Evolutionary conservation across 2,113 vertebrate genomes (phyloP).

Genomic region (Rafetus swinhoei): DNA sequence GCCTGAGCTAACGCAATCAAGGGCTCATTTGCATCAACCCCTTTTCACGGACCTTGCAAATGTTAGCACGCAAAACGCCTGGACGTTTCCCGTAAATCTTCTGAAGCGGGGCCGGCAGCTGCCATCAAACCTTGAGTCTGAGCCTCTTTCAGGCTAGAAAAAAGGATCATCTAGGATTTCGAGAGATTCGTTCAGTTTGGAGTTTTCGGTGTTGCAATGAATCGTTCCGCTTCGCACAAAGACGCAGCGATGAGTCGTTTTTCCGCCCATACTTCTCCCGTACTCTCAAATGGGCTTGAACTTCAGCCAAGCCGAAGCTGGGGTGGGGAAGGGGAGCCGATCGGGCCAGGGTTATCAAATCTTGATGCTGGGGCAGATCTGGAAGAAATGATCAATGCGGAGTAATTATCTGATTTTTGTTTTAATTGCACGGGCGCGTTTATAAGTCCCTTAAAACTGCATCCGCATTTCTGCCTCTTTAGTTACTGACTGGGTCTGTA

Average conservation of each 20-base stretch:
- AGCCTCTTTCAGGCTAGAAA: constrained; percentile 20
- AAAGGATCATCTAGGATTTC: neutral
- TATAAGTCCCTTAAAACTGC: too few relatives aligned
- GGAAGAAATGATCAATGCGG: neutral
- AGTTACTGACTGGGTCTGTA: neutral
- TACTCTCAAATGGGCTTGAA: too few relatives aligned
- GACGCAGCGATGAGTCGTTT: too few relatives aligned
- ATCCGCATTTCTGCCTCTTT: too few relatives aligned
- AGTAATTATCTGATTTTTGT: neutral
- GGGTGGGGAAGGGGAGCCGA: too few relatives aligned
- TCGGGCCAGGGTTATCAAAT: neutral
- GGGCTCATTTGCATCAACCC: fast-evolving
- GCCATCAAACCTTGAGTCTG: neutral
- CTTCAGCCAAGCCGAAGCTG: too few relatives aligned
- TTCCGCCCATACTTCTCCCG: neutral
- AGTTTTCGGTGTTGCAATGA: neutral
- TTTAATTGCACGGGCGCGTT: too few relatives aligned
- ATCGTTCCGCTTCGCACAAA: neutral
- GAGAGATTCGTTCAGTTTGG: neutral
- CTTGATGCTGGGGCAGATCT: neutral
- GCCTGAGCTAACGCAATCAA: neutral
- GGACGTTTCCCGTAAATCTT: neutral
- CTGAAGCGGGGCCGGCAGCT: neutral
- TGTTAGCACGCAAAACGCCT: fast-evolving
- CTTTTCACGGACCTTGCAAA: fast-evolving